Percentiles rank a stretch among this genome's conserved stretches.
Evolutionary conservation across 2,888 invertebrate genomes (phyloP).

Genomic region (Salpingus planirostris): DNA sequence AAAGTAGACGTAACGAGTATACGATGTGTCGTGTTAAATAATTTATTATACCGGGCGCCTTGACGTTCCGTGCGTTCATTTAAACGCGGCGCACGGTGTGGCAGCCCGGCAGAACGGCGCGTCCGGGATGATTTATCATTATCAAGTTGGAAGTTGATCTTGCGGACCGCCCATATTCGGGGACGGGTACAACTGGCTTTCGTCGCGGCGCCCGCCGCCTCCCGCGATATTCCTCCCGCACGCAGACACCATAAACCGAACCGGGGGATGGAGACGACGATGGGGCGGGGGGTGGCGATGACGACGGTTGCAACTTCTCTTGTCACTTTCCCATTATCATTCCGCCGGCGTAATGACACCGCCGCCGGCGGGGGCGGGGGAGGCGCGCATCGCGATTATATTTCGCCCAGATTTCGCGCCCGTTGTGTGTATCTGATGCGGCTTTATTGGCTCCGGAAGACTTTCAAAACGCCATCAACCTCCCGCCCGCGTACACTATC

Average conservation of each 20-base stretch:
- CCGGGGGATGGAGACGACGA: not conserved
- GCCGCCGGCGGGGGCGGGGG: too few relatives aligned
- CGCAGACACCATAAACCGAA: too few relatives aligned
- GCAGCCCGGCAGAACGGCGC: constrained; percentile 5
- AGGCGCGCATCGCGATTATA: constrained; percentile 9
- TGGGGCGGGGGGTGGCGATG: constrained; percentile 2
- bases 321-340: constrained; percentile 12
- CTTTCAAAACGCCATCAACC: constrained; percentile 30
- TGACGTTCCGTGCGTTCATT: constrained; percentile 10
- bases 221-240: not conserved
- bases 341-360: constrained; percentile 3
- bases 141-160: constrained; percentile 8
- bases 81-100: constrained; percentile 9
- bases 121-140: constrained; percentile 14
- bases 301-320: constrained; percentile 6
- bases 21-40: constrained; percentile 11
- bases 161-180: constrained; percentile 7
- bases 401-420: constrained; percentile 16
- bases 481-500: constrained; percentile 26
- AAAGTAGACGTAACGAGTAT: constrained; percentile 13
- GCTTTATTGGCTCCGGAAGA: constrained; percentile 28
- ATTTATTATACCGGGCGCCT: constrained; percentile 10
- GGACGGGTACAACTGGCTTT: too few relatives aligned
- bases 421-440: constrained; percentile 19
- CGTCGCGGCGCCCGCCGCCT: too few relatives aligned